Base-by-base conservation (phyloP, 2,113 vertebrate species). In the Muntiacus reevesi region DNA sequence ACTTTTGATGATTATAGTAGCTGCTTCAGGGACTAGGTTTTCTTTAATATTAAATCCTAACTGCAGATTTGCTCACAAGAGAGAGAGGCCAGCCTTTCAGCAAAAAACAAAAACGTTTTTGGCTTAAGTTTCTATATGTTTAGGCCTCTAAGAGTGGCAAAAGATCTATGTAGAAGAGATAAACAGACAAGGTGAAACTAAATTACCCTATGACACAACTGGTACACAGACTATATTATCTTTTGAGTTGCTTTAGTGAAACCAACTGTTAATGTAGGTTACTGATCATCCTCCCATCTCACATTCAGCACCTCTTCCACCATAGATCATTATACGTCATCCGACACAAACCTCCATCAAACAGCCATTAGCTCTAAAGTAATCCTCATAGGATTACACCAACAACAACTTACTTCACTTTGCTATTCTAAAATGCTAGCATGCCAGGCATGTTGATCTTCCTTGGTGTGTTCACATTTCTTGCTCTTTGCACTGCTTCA, bases 341-440 rank as follows among this genome's bases (percentile, higher is more conserved):
- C 60, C 25, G 40, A 94, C 33, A 96, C n/a, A 47, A 89, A 25
- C 78, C 79, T 25, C 84, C n/a, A 33, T 59, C 55, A 96, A 87
- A 90, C 16, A 86, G 27, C 36, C 45, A 74, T 76, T 50, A 83
- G 36, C 57, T 95, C n/a, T 91, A 89, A 87, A 94, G 8, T n/a
- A 40, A 94, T 74, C 36, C 27, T 87, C 57, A 67, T 19, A 79
- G 45, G 47, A 95, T 28, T 45, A 55, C 8, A 88, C 45, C 19
- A 87, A 36, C 33, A 85, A 33, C 25, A 62, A 96, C 96, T 97
- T 97, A 98, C 95, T 93, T 78, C 82, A 94, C 83, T 82, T 91
- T 81, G 14, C 76, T 94, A 19, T 64, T 92, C 45, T 86, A 45
- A 95, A 96, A 47, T 82, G 59, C 67, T 91, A 52, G 28, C 64